phyloP scores from a whole-genome alignment of 1,140 invertebrate genomes.

The Trichonephila inaurata region DNA sequence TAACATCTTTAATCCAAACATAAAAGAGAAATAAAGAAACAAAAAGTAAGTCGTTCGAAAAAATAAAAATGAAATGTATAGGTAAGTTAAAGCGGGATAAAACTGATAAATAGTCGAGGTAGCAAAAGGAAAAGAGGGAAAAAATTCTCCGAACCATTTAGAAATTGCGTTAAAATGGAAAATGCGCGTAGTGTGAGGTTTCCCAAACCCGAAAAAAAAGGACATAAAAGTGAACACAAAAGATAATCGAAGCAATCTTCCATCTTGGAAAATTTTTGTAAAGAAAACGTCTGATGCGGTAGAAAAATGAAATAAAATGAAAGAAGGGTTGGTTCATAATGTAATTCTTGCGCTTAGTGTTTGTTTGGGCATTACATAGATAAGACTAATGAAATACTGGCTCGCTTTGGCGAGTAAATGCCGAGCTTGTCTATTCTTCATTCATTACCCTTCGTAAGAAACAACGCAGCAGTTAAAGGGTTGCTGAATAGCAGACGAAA shows the following conservation, averaged over 20 bases:
- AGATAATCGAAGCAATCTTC: conserved; percentile 72
- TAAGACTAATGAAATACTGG: conserved; percentile 74
- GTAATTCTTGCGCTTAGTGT: conserved; percentile 64
- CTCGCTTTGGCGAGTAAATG: conserved; percentile 64
- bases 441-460: conserved; percentile 65
- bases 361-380: conserved; percentile 68
- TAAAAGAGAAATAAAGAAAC: neutral
- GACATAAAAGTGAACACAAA: neutral
- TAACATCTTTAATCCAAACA: neutral
- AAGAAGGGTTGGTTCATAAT: conserved; percentile 61
- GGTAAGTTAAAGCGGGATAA: neutral
- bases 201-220: conserved; percentile 25
- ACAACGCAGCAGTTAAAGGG: conserved; percentile 55
- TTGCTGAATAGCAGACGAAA: neutral
- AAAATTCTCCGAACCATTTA: conserved; percentile 53
- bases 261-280: conserved; percentile 58
- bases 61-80: neutral
- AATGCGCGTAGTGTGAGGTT: conserved; percentile 33
- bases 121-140: neutral
- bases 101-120: conserved; percentile 51
- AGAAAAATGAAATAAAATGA: conserved; percentile 65
- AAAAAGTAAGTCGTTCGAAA: neutral
- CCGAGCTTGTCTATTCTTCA: conserved; percentile 47
- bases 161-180: conserved; percentile 69
- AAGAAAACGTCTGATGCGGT: conserved; percentile 42